Conservation (phyloP, 2,797 vertebrate species). For the Chrysocyon brachyurus region DNA sequence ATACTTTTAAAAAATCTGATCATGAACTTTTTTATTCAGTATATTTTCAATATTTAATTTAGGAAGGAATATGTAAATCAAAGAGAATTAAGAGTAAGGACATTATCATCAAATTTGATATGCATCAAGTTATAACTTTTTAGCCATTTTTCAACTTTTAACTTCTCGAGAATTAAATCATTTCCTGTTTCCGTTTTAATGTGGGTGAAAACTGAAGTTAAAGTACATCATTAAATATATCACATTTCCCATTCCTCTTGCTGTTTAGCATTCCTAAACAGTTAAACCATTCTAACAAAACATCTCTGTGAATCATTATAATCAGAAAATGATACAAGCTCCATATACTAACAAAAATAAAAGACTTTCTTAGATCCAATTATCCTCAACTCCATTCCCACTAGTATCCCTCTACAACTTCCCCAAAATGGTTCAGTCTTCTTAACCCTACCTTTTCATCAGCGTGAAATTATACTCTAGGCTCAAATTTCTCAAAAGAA, state of each 20-base stretch:
- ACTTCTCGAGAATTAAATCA: constrained; percentile 12
- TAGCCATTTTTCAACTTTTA: background rate
- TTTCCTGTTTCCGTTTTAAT: constrained; percentile 1
- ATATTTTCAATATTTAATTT: background rate
- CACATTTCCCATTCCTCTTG: background rate
- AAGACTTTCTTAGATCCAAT: background rate
- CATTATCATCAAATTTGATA: constrained; percentile 13
- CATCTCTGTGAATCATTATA: constrained; percentile 7
- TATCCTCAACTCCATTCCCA: background rate
- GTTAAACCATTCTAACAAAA: background rate
- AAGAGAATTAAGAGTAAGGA: background rate
- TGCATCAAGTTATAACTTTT: background rate
- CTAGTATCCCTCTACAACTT: background rate
- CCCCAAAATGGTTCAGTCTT: background rate
- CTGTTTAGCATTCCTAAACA: constrained; percentile 12
- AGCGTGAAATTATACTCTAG: background rate
- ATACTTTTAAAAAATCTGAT: background rate
- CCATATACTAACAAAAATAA: background rate
- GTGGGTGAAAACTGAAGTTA: background rate
- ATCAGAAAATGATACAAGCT: constrained; percentile 17
- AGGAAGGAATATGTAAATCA: background rate
- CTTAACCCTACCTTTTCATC: background rate
- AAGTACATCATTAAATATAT: constrained; percentile 26
- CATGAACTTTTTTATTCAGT: background rate
- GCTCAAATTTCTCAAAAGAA: background rate